Evolutionary conservation across 35 echinoderm and acorn worm species (phyloP), one percentile per base, ranked within the genome.

Genomic region (Acanthaster planci): DNA sequence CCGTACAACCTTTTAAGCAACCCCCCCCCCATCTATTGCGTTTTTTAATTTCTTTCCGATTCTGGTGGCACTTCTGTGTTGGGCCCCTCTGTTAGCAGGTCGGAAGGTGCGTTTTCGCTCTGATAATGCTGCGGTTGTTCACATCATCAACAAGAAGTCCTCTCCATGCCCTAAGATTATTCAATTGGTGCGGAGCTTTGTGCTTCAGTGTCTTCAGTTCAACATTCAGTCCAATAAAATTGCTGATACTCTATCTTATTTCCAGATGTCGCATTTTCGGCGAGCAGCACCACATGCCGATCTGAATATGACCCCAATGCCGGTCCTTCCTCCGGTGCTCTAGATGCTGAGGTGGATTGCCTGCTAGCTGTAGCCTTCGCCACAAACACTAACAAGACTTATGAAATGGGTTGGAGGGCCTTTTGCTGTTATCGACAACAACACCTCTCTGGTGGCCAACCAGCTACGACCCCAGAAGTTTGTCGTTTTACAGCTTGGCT

Each of bases 171-270:
- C 86, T 1, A 12, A 44, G 2, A 88, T 88, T 3, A 88, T 88
- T 77, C 7, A 21, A 0, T 22, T 88, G 4, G 57, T 88, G 4
- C 37, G 86, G 1, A 19, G 35, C 5, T 37, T 88, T 2, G 86
- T 88, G 0, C 8, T 88, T 5, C 12, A 18, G 6, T 81, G 86
- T 22, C 23, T 88, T 1, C 10, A 40, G 9, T 40, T 80, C 44
- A 88, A 88, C 22, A 42, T 88, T 22, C 52, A 40, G 18, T 22
- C 12, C 29, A 88, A 88, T 88, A 22, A 37, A 18, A 88, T 88
- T 55, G 77, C 86, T 39, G 86, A 88, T 38, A 30, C 75, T 56
- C 29, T 79, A 1, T 87, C 77, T 5, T 76, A 52, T 22, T 87
- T 79, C 22, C 75, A 87, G 85, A 80, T 87, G 77, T 2, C 1